A percentile compares a stretch with the other conserved stretches of the same genome.
phyloP scores from a whole-genome alignment of 1,140 invertebrate genomes.

The Trichomalopsis sarcophagae region DNA sequence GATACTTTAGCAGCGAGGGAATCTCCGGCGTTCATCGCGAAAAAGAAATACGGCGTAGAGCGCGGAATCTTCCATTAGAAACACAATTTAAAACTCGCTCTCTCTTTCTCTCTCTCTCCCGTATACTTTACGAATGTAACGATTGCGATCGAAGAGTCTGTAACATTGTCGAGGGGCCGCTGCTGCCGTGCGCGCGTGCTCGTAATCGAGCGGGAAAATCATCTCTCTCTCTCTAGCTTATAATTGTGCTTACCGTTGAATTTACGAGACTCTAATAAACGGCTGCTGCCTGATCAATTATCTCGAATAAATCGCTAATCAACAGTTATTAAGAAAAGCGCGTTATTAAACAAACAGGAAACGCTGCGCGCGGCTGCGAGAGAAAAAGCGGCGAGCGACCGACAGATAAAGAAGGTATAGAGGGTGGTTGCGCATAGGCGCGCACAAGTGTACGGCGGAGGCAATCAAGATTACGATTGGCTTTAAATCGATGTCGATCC shows the following conservation, averaged over 20 bases:
- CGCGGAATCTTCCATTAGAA: slow-evolving; percentile 46
- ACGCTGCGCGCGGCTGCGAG: not conserved
- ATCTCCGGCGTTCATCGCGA: not conserved
- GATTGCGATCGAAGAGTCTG: slow-evolving; percentile 44
- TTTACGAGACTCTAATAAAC: slow-evolving; percentile 47
- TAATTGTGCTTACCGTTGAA: slow-evolving; percentile 51
- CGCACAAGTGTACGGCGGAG: slow-evolving; percentile 26
- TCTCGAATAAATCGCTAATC: slow-evolving; percentile 52
- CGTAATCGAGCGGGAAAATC: slow-evolving; percentile 43
- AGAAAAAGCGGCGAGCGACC: not conserved
- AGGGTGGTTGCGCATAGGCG: not conserved
- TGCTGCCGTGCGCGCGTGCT: not conserved
- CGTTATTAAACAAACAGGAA: slow-evolving; percentile 48
- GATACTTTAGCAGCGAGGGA: not conserved
- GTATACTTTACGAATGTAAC: slow-evolving; percentile 42
- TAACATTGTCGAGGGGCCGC: slow-evolving; percentile 36
- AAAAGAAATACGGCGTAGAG: slow-evolving; percentile 2
- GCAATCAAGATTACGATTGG: slow-evolving; percentile 53
- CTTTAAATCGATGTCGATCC: slow-evolving; percentile 50
- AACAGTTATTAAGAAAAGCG: slow-evolving; percentile 49
- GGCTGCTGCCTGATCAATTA: slow-evolving; percentile 43
- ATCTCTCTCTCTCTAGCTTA: not conserved
- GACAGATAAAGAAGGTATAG: slow-evolving; percentile 20
- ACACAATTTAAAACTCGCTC: slow-evolving; percentile 38
- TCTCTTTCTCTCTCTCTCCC: not conserved